Percentiles rank a stretch among this genome's conserved stretches.
Conservation (phyloP, 2,888 invertebrate genomes). For the Volucella bombylans region DNA sequence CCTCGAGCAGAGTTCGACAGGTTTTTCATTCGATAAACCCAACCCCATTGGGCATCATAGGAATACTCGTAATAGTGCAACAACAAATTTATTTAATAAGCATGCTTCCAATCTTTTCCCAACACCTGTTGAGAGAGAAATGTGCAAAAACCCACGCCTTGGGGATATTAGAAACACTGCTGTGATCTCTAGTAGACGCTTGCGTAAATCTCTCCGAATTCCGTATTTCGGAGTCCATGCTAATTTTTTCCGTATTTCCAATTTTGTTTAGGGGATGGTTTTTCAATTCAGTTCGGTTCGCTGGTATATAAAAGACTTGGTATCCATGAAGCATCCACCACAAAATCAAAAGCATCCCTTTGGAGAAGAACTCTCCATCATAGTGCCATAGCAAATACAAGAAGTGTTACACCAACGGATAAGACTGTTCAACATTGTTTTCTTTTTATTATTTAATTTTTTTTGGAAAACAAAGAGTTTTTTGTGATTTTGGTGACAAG, state of each 20-base stretch:
- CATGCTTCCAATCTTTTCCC: conserved; percentile 29
- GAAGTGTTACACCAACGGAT: conserved; percentile 40
- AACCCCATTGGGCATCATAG: background rate
- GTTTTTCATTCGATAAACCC: background rate
- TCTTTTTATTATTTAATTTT: no score
- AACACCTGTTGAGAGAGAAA: conserved; percentile 72
- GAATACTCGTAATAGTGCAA: background rate
- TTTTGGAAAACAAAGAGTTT: conserved; percentile 1
- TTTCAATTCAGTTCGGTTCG: conserved; percentile 1
- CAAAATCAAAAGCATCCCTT: conserved; percentile 74
- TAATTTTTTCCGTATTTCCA: conserved; percentile 16
- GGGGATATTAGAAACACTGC: conserved; percentile 4
- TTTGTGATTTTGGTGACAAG: conserved; percentile 14
- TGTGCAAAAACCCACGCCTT: conserved; percentile 18
- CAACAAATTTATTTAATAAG: conserved; percentile 19
- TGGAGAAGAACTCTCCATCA: conserved; percentile 50
- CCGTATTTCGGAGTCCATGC: conserved; percentile 50
- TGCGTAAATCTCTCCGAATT: conserved; percentile 71
- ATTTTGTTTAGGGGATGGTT: conserved; percentile 43
- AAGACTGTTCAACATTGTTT: background rate
- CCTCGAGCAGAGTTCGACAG: background rate
- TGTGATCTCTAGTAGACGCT: conserved; percentile 64
- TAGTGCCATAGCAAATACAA: conserved; percentile 31
- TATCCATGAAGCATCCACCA: conserved; percentile 77
- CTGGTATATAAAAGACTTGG: conserved; percentile 79